Evolutionary conservation across 2,888 invertebrate genomes (phyloP).

Genomic region (Orchesella flavescens): DNA sequence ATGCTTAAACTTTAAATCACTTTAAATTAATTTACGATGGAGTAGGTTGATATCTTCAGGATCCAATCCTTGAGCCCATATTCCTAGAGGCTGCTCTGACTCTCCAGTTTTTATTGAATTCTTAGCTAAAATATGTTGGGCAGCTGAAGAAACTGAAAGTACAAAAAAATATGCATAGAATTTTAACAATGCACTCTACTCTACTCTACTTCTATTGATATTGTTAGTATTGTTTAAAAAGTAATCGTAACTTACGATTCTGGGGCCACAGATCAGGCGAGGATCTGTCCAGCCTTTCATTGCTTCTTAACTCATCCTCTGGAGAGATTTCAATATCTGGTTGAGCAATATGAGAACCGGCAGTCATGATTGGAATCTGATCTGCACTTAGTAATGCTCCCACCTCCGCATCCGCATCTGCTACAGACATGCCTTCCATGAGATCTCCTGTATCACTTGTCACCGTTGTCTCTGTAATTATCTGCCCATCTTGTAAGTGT

Average conservation of each 20-base stretch:
- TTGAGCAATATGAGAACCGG: conserved; percentile 55
- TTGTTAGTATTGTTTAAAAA: too few species aligned
- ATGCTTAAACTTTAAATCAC: conserved; percentile 17
- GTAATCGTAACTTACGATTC: conserved; percentile 87
- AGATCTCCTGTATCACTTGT: conserved; percentile 48
- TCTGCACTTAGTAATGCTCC: conserved; percentile 60
- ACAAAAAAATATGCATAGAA: conserved; percentile 72
- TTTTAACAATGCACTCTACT: too few species aligned
- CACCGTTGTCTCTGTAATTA: conserved; percentile 55
- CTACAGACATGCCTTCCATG: conserved; percentile 41
- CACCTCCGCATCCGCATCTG: conserved; percentile 42
- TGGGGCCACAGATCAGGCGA: conserved; percentile 98
- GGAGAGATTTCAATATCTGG: conserved; percentile 69
- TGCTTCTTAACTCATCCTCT: conserved; percentile 87
- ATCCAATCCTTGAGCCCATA: conserved; percentile 82
- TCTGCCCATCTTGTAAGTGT: conserved; percentile 53
- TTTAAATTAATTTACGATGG: conserved; percentile 80
- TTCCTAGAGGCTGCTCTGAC: conserved; percentile 77
- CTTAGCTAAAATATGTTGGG: conserved; percentile 70
- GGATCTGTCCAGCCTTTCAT: conserved; percentile 93
- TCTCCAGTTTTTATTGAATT: conserved; percentile 68
- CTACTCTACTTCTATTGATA: too few species aligned
- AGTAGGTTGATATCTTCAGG: conserved; percentile 84
- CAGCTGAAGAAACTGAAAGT: conserved; percentile 76
- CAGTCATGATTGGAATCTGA: conserved; percentile 65